phyloP scores from a whole-genome alignment of 2,888 invertebrate genomes.

The Hipparchia sbordonii region DNA sequence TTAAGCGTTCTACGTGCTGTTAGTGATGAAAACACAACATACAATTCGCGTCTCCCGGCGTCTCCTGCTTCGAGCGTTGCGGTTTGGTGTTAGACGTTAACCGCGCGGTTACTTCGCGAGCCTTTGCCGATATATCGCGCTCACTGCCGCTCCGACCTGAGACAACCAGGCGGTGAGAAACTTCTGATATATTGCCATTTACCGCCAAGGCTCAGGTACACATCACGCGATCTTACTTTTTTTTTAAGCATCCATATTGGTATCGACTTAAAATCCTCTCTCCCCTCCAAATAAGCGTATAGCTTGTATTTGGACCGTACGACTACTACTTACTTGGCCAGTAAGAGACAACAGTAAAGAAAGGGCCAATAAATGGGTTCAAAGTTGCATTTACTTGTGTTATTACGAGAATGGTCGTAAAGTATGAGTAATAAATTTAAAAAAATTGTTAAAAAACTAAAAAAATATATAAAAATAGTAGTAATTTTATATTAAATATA shows the following conservation, averaged over 20 bases:
- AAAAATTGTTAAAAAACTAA: background rate
- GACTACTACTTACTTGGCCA: too few relatives aligned
- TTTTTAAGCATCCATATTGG: too few relatives aligned
- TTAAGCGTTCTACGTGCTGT: constrained; percentile 7
- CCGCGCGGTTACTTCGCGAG: constrained; percentile 74
- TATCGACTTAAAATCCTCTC: too few relatives aligned
- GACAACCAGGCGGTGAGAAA: background rate
- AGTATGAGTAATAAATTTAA: background rate
- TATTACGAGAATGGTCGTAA: background rate
- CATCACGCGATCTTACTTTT: too few relatives aligned
- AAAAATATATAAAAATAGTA: background rate
- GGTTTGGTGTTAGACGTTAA: constrained; percentile 57
- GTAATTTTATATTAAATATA: background rate
- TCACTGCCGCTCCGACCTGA: constrained; percentile 81
- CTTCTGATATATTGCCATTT: background rate
- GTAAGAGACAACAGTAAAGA: too few relatives aligned
- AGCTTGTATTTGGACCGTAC: too few relatives aligned
- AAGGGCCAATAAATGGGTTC: too few relatives aligned
- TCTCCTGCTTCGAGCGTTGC: constrained; percentile 56
- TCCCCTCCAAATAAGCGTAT: too few relatives aligned
- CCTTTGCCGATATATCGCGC: constrained; percentile 75
- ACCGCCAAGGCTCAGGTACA: too few relatives aligned
- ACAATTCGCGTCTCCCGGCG: constrained; percentile 55
- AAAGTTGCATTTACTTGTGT: too few relatives aligned
- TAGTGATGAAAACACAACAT: constrained; percentile 36